phyloP scores from a whole-genome alignment of 2,797 vertebrate genomes.

The Lophura swinhoii region DNA sequence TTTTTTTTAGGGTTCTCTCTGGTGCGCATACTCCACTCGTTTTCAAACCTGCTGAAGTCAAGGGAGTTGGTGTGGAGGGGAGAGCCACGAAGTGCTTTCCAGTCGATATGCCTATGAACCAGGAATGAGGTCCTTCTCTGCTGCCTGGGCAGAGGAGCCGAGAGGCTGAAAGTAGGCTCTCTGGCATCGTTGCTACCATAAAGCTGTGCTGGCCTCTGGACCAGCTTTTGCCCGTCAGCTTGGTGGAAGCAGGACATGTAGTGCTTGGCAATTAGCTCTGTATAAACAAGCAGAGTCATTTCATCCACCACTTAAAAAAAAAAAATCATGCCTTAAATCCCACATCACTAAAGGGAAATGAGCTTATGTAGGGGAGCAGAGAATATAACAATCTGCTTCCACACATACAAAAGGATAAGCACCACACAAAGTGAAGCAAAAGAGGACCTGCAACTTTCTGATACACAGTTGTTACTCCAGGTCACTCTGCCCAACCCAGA shows the following conservation, averaged over 20 bases:
- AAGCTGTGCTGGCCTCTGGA: background rate
- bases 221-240: accelerated
- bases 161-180: background rate
- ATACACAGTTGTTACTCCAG: background rate
- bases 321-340: accelerated
- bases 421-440: background rate
- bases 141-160: background rate
- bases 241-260: background rate
- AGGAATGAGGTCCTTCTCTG: background rate
- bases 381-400: background rate
- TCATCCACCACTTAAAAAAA: background rate
- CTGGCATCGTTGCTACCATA: background rate
- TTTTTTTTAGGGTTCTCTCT: background rate
- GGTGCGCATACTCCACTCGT: background rate
- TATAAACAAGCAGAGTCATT: background rate
- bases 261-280: background rate
- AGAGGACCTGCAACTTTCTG: background rate
- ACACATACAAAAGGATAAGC: accelerated
- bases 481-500: background rate
- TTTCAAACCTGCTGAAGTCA: background rate
- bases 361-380: background rate
- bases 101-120: accelerated
- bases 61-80: background rate
- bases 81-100: background rate
- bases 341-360: background rate